These are phyloP conservation scores for Callipepla californica DNA, from an alignment of 2,113 vertebrate species.

Conservation along the genomic window DNA sequence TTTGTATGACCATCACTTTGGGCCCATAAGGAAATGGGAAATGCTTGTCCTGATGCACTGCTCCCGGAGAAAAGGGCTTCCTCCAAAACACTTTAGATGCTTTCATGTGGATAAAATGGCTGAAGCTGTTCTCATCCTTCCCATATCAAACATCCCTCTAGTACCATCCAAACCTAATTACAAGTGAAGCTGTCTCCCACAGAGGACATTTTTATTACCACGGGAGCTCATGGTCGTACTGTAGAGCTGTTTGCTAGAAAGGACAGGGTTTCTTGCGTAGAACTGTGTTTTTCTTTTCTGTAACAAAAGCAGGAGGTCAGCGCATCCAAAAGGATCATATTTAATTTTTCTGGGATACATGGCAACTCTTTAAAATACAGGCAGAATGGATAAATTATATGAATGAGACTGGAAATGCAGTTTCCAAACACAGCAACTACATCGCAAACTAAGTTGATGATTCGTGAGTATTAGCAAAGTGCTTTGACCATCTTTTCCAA, in stretches of 20 bases:
- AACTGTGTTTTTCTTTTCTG: conserved; percentile 16
- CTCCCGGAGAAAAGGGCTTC: conserved; percentile 9
- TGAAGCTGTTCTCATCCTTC: conserved; percentile 31
- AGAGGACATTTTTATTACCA: conserved; percentile 74
- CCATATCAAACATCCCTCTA: conserved; percentile 67
- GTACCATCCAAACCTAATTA: conserved; percentile 83
- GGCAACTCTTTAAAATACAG: neutral
- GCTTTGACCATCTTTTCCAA: conserved; percentile 43
- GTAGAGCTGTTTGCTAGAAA: conserved; percentile 47
- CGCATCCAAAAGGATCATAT: neutral
- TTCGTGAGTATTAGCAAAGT: conserved; percentile 22
- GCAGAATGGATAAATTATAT: neutral
- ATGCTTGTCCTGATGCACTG: conserved; percentile 20
- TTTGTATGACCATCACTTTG: neutral
- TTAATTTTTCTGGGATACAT: neutral
- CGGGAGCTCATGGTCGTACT: conserved; percentile 46
- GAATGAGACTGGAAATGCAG: neutral
- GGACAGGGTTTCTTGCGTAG: conserved; percentile 40
- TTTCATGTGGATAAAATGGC: conserved; percentile 51
- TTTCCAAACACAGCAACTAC: conserved; percentile 27
- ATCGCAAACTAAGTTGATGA: neutral
- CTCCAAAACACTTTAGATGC: conserved; percentile 31
- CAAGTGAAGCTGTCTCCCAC: conserved; percentile 83
- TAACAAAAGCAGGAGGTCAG: conserved; percentile 13
- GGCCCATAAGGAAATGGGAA: neutral